Evolutionary conservation across 1,140 invertebrate species (phyloP).

Genomic region (Lamellibrachia luymesi): DNA sequence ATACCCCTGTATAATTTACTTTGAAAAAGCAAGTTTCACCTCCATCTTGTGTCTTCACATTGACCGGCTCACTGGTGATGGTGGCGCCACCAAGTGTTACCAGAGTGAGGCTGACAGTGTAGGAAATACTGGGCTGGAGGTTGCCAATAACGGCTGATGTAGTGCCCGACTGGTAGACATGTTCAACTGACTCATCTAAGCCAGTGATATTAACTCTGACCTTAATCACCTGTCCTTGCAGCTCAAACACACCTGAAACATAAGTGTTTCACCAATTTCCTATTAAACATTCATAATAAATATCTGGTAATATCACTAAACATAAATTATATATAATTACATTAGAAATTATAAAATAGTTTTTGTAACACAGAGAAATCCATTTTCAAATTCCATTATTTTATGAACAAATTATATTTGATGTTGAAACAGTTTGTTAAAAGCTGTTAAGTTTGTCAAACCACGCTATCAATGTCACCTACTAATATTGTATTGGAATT

Average conservation of each 20-base stretch:
- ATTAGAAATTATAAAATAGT: too few species aligned
- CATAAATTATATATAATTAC: too few species aligned
- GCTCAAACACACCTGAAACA: conserved; percentile 15
- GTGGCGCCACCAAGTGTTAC: conserved; percentile 69
- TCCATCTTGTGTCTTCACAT: conserved; percentile 58
- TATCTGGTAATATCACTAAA: too few species aligned
- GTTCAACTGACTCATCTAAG: neutral
- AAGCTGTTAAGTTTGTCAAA: too few species aligned
- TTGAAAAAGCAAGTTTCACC: conserved; percentile 38
- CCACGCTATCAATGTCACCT: too few species aligned
- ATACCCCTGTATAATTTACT: neutral
- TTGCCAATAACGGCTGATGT: conserved; percentile 29
- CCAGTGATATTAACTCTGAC: neutral
- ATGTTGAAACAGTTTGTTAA: too few species aligned
- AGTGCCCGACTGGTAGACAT: neutral
- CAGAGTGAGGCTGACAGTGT: conserved; percentile 40
- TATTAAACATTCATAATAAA: too few species aligned
- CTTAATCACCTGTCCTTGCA: conserved; percentile 2
- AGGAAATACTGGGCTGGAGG: conserved; percentile 46
- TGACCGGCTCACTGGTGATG: conserved; percentile 74
- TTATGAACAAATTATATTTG: too few species aligned
- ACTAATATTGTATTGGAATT: too few species aligned
- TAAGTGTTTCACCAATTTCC: neutral
- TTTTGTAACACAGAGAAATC: too few species aligned
- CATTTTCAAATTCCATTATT: too few species aligned